These are phyloP conservation scores for Muscidifurax raptorellus DNA, from an alignment of 1,140 invertebrate species.

Conservation along the genomic window DNA sequence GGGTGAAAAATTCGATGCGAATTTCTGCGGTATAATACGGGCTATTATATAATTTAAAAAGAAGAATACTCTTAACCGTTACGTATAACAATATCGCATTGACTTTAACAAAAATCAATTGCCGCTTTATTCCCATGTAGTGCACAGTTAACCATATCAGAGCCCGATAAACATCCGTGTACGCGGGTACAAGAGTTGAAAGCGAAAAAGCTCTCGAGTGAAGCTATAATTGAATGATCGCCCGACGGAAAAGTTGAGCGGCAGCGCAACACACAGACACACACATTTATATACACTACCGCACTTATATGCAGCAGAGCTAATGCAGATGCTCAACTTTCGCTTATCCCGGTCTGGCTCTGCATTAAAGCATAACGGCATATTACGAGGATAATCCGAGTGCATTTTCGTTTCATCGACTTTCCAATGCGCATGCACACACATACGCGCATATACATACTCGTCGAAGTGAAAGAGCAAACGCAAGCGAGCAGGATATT, in stretches of 20 bases:
- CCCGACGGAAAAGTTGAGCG: background rate
- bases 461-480: conserved; percentile 13
- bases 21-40: too few relatives aligned
- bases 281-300: too few relatives aligned
- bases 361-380: conserved; percentile 28
- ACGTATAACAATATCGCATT: too few relatives aligned
- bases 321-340: conserved; percentile 36
- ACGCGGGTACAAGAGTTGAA: too few relatives aligned
- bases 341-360: background rate
- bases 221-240: conserved; percentile 27
- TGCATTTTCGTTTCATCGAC: conserved; percentile 46
- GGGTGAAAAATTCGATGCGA: conserved; percentile 7
- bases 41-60: too few relatives aligned
- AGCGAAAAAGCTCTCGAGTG: background rate
- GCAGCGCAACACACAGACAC: background rate
- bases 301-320: too few relatives aligned
- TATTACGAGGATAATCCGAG: conserved; percentile 40
- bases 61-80: too few relatives aligned
- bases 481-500: conserved; percentile 10
- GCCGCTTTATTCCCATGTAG: too few relatives aligned
- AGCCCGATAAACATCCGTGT: too few relatives aligned
- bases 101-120: too few relatives aligned
- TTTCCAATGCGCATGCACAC: conserved; percentile 6
- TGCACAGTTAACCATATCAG: too few relatives aligned
- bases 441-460: background rate